Percentiles rank a stretch among this genome's conserved stretches.
Conservation (phyloP, 2,888 invertebrate species). For the Troides oblongomaculatus region DNA sequence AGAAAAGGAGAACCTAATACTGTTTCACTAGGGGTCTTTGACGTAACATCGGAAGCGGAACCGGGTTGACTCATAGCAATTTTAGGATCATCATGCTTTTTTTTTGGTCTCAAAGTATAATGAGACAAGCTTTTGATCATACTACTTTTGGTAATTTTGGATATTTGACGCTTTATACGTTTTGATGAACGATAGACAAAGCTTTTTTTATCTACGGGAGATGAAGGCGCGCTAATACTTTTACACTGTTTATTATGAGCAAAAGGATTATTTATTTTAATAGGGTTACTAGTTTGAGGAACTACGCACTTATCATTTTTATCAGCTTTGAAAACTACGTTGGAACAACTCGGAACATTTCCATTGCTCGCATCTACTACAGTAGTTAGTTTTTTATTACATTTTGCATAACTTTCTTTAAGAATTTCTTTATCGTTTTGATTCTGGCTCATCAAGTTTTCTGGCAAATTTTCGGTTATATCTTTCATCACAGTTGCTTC, state of each 20-base stretch:
- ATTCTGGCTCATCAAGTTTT: too few species aligned
- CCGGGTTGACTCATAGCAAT: constrained; percentile 61
- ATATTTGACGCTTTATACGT: constrained; percentile 63
- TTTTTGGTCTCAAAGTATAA: constrained; percentile 66
- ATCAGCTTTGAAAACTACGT: constrained; percentile 30
- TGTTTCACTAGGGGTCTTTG: constrained; percentile 69
- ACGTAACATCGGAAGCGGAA: constrained; percentile 63
- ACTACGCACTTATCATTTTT: constrained; percentile 52
- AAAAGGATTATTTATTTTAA: constrained; percentile 71
- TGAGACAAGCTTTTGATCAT: constrained; percentile 75
- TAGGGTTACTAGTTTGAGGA: constrained; percentile 50
- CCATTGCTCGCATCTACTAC: constrained; percentile 20
- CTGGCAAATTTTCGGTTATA: constrained; percentile 14
- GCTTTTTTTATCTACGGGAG: constrained; percentile 65
- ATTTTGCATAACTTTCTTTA: constrained; percentile 23
- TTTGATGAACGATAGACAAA: constrained; percentile 72
- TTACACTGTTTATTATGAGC: constrained; percentile 61
- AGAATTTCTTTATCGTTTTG: too few species aligned
- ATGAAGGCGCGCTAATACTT: constrained; percentile 71
- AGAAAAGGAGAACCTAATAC: constrained; percentile 78
- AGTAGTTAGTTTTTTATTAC: constrained; percentile 16
- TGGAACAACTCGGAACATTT: constrained; percentile 22
- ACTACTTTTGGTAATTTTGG: constrained; percentile 66
- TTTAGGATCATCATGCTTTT: constrained; percentile 55
- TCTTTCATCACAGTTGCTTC: constrained; percentile 18